A percentile compares a stretch with the other conserved stretches of the same genome.
Conservation (phyloP, 2,888 invertebrate genomes). For the Sesia apiformis region DNA sequence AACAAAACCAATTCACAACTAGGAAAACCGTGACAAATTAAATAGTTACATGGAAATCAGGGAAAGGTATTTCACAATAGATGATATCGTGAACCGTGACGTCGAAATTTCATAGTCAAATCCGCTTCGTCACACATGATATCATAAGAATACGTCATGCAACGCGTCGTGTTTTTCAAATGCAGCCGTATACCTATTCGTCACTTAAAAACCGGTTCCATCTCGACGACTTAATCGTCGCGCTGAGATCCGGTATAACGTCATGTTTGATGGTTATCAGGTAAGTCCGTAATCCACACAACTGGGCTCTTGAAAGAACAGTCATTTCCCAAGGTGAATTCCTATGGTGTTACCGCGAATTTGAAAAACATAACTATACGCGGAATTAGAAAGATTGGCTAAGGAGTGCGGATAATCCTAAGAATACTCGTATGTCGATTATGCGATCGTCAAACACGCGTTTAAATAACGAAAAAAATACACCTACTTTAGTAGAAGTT, state of each 20-base stretch:
- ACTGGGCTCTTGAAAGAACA: neutral
- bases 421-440: too few relatives aligned
- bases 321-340: slow-evolving; percentile 3
- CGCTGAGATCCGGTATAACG: slow-evolving; percentile 8
- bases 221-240: slow-evolving; percentile 9
- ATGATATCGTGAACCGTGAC: neutral
- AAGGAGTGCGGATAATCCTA: too few relatives aligned
- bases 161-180: neutral
- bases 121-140: neutral
- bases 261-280: slow-evolving; percentile 9
- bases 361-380: too few relatives aligned
- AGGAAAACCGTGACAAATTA: neutral
- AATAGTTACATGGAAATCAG: neutral
- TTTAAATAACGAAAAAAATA: too few relatives aligned
- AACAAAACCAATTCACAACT: neutral
- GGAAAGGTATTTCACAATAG: neutral
- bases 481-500: too few relatives aligned
- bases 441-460: too few relatives aligned
- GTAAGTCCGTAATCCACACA: slow-evolving; percentile 8
- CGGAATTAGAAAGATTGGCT: too few relatives aligned
- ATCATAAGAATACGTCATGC: neutral
- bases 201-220: neutral
- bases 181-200: neutral
- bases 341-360: too few relatives aligned
- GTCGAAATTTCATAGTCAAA: neutral